Evolutionary conservation across 1,140 invertebrate species (phyloP).

Genomic region (Sipha flava): DNA sequence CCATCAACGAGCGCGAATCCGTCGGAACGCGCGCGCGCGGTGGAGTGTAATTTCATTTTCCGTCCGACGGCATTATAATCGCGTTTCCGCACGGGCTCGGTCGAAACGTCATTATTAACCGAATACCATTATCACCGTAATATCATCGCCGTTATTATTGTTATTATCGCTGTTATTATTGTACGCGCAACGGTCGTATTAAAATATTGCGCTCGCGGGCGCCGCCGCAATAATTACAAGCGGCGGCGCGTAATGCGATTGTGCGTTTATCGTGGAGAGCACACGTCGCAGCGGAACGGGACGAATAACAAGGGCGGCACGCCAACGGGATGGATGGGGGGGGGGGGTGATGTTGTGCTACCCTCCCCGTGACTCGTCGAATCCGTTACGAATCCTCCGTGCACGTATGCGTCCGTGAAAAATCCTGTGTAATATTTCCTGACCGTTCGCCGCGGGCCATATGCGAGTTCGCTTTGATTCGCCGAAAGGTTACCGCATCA

Average conservation of each 20-base stretch:
- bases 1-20: too few species aligned
- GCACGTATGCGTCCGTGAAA: too few species aligned
- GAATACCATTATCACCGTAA: neutral
- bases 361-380: too few species aligned
- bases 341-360: too few species aligned
- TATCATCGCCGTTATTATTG: neutral
- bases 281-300: neutral
- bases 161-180: neutral
- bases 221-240: neutral
- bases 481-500: too few species aligned
- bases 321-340: too few species aligned
- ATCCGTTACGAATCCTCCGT: too few species aligned
- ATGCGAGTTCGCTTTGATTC: too few species aligned
- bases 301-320: too few species aligned
- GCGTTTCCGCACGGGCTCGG: neutral
- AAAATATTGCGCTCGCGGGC: neutral
- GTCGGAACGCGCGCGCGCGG: neutral
- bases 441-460: too few species aligned
- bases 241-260: constrained; percentile 7
- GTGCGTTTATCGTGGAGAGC: neutral
- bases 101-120: constrained; percentile 1
- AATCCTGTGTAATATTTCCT: too few species aligned
- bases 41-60: neutral
- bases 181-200: too few species aligned
- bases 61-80: constrained; percentile 4